Evolutionary conservation across 2,113 vertebrate species (phyloP).

Genomic region (Sorex fumeus): DNA sequence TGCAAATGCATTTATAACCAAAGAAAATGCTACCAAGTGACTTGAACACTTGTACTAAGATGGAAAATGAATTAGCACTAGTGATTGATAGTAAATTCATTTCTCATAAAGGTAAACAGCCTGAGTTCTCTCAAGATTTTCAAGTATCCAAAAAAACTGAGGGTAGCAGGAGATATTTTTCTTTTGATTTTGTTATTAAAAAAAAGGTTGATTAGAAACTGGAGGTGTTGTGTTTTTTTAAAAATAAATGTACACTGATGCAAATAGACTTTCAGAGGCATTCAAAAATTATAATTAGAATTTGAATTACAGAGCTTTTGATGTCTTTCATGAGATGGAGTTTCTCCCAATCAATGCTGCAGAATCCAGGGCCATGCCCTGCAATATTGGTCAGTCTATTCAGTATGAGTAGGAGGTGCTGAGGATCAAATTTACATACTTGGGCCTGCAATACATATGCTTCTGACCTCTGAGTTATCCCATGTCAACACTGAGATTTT

Average conservation of each 20-base stretch:
- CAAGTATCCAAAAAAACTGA: neutral
- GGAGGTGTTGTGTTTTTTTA: neutral
- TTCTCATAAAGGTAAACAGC: neutral
- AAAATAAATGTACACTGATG: constrained; percentile 13
- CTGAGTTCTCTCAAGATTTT: neutral
- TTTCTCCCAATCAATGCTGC: no score
- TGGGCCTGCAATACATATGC: no score
- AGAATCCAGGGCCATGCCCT: no score
- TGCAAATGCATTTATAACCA: neutral
- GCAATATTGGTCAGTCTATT: no score
- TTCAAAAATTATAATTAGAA: constrained; percentile 46
- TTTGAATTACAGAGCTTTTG: constrained; percentile 2
- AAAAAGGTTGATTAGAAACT: no score
- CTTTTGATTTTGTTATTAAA: neutral
- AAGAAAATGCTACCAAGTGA: neutral
- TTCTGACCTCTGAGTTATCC: no score
- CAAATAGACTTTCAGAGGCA: constrained; percentile 24
- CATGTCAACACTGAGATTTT: no score
- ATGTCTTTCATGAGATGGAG: neutral
- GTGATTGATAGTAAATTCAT: neutral
- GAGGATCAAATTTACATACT: no score
- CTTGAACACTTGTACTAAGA: neutral
- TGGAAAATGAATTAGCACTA: neutral
- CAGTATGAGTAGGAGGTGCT: no score
- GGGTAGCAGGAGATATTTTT: neutral